Evolutionary conservation across 2,888 invertebrate genomes (phyloP).

Genomic region (Temnothorax unifasciatus): DNA sequence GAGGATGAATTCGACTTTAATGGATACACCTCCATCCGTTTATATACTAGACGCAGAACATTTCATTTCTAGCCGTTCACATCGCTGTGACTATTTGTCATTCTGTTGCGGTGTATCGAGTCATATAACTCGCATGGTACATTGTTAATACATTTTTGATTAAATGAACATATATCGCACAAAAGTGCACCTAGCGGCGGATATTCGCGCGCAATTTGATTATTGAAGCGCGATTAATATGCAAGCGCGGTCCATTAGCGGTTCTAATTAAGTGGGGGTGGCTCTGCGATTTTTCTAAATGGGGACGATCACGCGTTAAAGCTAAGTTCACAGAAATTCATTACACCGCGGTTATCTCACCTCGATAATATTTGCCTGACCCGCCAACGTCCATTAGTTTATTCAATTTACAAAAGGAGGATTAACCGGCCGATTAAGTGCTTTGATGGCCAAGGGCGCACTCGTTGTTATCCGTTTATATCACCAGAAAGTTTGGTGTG

Average conservation of each 20-base stretch:
- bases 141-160: constrained; percentile 29
- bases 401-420: constrained; percentile 43
- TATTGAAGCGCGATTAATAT: constrained; percentile 22
- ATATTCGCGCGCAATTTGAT: constrained; percentile 34
- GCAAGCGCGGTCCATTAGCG: constrained; percentile 16
- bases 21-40: background rate
- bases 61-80: background rate
- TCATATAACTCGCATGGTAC: background rate
- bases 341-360: constrained; percentile 24
- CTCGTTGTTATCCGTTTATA: constrained; percentile 37
- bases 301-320: background rate
- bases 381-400: constrained; percentile 20
- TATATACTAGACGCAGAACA: background rate
- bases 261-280: constrained; percentile 1
- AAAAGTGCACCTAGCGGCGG: background rate
- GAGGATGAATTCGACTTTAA: constrained; percentile 37
- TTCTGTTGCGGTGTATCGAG: background rate
- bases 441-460: constrained; percentile 8
- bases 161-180: constrained; percentile 3
- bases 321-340: background rate
- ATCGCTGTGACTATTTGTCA: constrained; percentile 5
- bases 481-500: constrained; percentile 16
- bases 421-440: constrained; percentile 38
- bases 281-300: constrained; percentile 12
- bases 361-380: constrained; percentile 32